phyloP scores from a whole-genome alignment of 2,888 invertebrate species.

The Pomacea canaliculata region DNA sequence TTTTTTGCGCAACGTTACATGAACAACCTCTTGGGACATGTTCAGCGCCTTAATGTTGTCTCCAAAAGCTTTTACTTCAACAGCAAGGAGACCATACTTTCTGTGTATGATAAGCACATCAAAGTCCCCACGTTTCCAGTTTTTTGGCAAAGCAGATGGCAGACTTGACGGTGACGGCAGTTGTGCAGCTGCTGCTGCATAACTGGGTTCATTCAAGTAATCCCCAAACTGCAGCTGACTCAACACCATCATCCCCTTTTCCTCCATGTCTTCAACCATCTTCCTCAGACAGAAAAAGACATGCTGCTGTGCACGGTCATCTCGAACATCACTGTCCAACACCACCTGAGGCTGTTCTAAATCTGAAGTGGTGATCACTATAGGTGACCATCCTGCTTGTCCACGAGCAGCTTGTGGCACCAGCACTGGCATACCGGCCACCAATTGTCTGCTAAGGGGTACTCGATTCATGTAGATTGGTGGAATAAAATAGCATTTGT shows the following conservation, averaged over 20 bases:
- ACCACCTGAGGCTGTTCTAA: no score
- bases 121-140: conserved; percentile 1
- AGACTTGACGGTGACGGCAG: neutral
- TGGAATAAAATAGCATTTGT: no score
- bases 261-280: no score
- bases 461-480: no score
- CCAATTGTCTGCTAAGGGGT: no score
- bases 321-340: no score
- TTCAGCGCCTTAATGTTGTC: neutral
- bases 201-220: neutral
- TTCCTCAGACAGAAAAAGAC: no score
- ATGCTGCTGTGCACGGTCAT: no score
- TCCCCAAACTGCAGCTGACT: conserved; percentile 10
- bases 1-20: neutral
- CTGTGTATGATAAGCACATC: neutral
- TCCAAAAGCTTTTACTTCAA: conserved; percentile 1
- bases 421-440: no score
- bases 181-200: neutral
- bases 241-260: conserved; percentile 4
- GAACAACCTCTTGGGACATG: neutral
- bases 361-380: no score
- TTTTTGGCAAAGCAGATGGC: neutral
- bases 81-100: neutral
- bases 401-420: no score
- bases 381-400: no score